Conservation (phyloP, 2,113 vertebrate species). For the Machaerirhynchus nigripectus region DNA sequence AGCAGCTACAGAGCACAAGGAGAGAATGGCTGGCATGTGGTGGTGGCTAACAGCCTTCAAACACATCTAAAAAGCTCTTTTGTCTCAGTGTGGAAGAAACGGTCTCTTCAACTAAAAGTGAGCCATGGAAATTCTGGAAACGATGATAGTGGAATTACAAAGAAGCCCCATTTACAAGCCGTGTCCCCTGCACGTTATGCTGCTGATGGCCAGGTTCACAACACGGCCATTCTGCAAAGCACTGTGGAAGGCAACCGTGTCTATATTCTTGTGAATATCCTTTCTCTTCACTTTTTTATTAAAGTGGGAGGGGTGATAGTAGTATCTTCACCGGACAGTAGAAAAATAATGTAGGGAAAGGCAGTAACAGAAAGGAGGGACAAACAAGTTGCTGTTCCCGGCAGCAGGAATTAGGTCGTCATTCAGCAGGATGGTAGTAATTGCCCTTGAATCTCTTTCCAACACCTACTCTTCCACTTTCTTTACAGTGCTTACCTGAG, state of each 20-base stretch:
- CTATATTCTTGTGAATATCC: background rate
- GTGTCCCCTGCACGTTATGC: background rate
- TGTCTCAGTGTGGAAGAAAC: background rate
- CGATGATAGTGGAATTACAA: background rate
- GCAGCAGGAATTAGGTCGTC: background rate
- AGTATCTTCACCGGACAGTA: background rate
- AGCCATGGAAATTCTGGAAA: conserved; percentile 4
- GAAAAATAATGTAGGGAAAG: background rate
- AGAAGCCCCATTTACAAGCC: background rate
- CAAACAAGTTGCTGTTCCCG: background rate
- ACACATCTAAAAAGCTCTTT: conserved; percentile 9
- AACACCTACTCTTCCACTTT: background rate
- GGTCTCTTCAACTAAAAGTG: background rate
- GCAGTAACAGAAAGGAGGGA: background rate
- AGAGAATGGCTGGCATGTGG: background rate
- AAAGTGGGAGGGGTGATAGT: background rate
- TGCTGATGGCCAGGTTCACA: background rate
- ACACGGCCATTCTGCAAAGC: background rate
- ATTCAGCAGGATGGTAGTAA: background rate
- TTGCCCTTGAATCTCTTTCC: background rate
- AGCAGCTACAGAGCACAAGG: background rate
- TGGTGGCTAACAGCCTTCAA: background rate
- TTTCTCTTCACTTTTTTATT: background rate
- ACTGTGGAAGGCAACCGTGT: background rate
- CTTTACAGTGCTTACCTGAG: background rate